Evolutionary conservation across 2,113 vertebrate genomes (phyloP).

Genomic region (Pteropus alecto): DNA sequence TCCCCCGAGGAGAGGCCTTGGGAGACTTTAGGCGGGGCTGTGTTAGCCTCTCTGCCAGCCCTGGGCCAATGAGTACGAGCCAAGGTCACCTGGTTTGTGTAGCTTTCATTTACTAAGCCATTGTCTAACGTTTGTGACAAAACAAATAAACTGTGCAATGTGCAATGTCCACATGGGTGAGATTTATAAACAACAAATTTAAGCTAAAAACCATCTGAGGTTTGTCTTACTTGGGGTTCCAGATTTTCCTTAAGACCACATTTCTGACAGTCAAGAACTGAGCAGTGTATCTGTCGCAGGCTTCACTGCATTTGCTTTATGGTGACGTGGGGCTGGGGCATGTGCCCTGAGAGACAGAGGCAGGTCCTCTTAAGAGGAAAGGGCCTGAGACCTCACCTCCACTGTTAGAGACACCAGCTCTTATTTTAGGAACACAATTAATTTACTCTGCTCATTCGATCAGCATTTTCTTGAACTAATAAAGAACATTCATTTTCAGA

Average conservation of each 20-base stretch:
- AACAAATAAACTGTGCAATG: background rate
- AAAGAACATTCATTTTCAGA: constrained; percentile 30
- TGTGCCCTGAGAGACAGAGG: background rate
- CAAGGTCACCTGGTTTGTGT: background rate
- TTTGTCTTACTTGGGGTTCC: background rate
- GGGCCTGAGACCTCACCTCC: background rate
- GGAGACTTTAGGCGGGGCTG: background rate
- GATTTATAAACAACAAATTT: background rate
- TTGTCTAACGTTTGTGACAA: background rate
- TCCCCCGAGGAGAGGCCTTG: too few relatives aligned
- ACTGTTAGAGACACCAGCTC: background rate
- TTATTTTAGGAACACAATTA: constrained; percentile 6
- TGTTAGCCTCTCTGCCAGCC: background rate
- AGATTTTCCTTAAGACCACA: background rate
- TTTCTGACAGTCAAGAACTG: background rate
- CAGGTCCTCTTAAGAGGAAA: background rate
- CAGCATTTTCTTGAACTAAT: background rate
- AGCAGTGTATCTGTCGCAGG: background rate
- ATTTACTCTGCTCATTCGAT: background rate
- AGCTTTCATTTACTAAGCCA: background rate
- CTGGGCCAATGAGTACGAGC: background rate
- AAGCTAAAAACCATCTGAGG: background rate
- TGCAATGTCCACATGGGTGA: background rate
- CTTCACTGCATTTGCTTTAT: background rate
- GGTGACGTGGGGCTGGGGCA: background rate